Evolutionary conservation across 1,140 invertebrate species (phyloP).

Genomic region (Tribolium madens): DNA sequence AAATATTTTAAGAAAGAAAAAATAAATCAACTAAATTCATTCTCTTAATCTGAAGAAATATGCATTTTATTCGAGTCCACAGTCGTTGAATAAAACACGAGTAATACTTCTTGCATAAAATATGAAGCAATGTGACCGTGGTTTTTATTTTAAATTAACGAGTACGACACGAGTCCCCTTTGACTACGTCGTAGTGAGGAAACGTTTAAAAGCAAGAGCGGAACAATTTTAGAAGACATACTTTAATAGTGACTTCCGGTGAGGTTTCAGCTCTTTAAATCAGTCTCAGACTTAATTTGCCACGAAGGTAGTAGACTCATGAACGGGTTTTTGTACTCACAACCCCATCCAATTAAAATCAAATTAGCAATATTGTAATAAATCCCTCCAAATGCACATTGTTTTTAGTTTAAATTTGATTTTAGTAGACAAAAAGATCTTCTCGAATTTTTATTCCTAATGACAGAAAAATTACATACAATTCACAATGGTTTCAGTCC

Average conservation of each 20-base stretch:
- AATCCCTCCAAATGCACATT: too few relatives aligned
- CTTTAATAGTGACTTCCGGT: slow-evolving; percentile 49
- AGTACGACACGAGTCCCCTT: slow-evolving; percentile 41
- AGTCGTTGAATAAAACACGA: slow-evolving; percentile 35
- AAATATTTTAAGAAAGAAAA: not conserved
- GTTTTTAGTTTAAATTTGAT: too few relatives aligned
- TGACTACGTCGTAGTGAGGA: slow-evolving; percentile 41
- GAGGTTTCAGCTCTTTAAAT: slow-evolving; percentile 36
- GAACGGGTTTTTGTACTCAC: not conserved
- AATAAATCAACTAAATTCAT: slow-evolving; percentile 23
- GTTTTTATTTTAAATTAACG: slow-evolving; percentile 46
- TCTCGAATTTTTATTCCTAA: too few relatives aligned
- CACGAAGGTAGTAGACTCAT: not conserved
- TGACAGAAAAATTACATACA: too few relatives aligned
- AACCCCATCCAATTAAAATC: not conserved
- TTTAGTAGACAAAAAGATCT: too few relatives aligned
- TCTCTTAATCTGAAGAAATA: slow-evolving; percentile 19
- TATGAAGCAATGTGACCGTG: slow-evolving; percentile 17
- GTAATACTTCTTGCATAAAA: slow-evolving; percentile 40
- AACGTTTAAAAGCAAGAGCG: slow-evolving; percentile 46
- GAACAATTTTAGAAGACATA: slow-evolving; percentile 48
- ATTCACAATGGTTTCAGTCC: too few relatives aligned
- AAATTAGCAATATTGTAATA: not conserved
- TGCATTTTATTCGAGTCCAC: slow-evolving; percentile 23
- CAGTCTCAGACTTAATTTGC: slow-evolving; percentile 14